Evolutionary conservation across 1,140 invertebrate species (phyloP).

Genomic region (Cepaea nemoralis): DNA sequence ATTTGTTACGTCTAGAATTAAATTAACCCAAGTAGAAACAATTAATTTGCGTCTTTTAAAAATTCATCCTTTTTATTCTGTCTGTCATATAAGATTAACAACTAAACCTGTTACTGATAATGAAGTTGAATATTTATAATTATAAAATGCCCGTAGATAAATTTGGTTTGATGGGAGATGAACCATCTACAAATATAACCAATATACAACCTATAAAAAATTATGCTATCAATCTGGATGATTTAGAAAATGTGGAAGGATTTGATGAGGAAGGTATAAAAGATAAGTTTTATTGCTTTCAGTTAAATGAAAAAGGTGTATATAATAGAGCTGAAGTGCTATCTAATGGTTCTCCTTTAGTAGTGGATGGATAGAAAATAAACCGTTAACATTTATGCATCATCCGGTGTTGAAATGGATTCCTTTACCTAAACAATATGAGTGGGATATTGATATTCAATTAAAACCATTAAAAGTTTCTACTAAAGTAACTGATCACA

Average conservation of each 20-base stretch:
- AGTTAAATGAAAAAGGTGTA: neutral
- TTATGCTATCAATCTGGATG: neutral
- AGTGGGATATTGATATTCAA: constrained; percentile 13
- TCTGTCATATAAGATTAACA: no score
- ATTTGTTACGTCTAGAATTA: no score
- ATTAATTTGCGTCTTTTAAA: no score
- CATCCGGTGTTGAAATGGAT: neutral
- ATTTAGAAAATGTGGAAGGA: constrained; percentile 10
- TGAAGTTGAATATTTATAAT: no score
- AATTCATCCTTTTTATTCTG: no score
- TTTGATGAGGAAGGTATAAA: neutral
- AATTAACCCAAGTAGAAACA: no score
- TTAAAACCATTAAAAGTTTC: neutral
- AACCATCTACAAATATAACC: no score
- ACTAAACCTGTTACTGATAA: no score
- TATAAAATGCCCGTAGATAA: neutral
- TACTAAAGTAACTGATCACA: neutral
- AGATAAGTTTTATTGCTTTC: neutral
- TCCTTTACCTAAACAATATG: neutral
- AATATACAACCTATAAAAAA: neutral
- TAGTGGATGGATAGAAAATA: neutral
- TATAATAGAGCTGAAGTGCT: neutral
- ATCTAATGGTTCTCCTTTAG: neutral
- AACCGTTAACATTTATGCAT: neutral
- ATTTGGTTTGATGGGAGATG: neutral